Base-by-base conservation (phyloP, 2,113 vertebrate species). In the Solenodon paradoxus region DNA sequence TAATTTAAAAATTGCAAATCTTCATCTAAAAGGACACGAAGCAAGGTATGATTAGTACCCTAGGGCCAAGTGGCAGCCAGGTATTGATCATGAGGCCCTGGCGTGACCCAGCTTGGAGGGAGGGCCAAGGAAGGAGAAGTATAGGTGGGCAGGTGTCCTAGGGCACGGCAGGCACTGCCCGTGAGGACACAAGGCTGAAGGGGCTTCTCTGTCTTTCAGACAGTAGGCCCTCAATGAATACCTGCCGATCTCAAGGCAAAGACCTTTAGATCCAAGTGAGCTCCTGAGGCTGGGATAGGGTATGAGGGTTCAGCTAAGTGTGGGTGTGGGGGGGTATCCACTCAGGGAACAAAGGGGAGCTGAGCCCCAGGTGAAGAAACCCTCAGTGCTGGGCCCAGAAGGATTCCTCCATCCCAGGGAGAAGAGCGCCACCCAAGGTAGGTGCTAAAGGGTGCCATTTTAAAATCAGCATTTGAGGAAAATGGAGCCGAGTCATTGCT, bases 391-490 rank as follows among this genome's bases (percentile, higher is more conserved):
- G 1, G 16, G 40, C 64, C 7, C 2, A 17, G 26, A n/a, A 49
- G 16, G 15, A 19, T 26, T 51, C 51, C 77, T 77, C 35, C 11
- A 17, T 86, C 59, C n/a, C 28, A 2, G 0, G 7, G 28, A 30
- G 49, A 66, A 69, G n/a, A 77, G 78, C 40, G 53, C 59, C 9
- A 20, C 61, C 30, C 35, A 45, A 79, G 35, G 9, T 0, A 13
- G 45, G n/a, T 9, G 35, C 72, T 19, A 9, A 47, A 30, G 12
- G 40, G 49, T 51, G 11, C 72, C 57, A 47, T n/a, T 59, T 61
- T 61, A 9, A 87, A 64, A 42, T 19, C 35, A 45, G 80, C 6
- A 15, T 57, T 92, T 95, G 42, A 59, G 63, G 64, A 49, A 81
- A 74, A 83, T 42, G 35, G 13, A 49, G 63, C 22, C 7, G 0